Conservation (phyloP, 2,888 invertebrate genomes). For the Barypeithes pellucidus region DNA sequence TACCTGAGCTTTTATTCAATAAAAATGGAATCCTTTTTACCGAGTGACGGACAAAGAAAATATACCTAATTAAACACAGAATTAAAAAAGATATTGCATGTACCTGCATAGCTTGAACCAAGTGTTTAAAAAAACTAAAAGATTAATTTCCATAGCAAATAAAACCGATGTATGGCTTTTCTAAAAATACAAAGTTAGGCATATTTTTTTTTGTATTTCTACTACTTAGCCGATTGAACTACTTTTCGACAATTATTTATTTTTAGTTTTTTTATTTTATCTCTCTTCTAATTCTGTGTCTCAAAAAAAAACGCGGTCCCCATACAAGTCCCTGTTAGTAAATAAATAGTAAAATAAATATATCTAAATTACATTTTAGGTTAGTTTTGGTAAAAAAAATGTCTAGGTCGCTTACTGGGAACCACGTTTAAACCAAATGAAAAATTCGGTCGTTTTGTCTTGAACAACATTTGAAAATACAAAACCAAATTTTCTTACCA, state of each 20-base stretch:
- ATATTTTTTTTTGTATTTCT: no score
- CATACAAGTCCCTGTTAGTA: constrained; percentile 16
- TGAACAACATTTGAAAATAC: constrained; percentile 45
- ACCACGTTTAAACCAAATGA: constrained; percentile 15
- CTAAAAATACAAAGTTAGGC: no score
- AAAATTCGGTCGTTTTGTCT: constrained; percentile 43
- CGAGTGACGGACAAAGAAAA: constrained; percentile 19
- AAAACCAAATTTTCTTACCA: constrained; percentile 3
- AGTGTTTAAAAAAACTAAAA: no score
- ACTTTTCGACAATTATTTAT: background rate
- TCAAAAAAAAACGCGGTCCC: constrained; percentile 15
- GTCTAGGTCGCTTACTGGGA: background rate
- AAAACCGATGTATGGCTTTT: no score
- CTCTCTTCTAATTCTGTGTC: constrained; percentile 11
- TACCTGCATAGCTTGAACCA: no score
- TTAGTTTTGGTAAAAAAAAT: constrained; percentile 29
- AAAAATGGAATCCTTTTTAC: constrained; percentile 47
- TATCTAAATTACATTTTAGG: background rate
- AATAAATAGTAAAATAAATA: constrained; percentile 34
- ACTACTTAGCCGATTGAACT: background rate
- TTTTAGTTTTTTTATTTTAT: background rate
- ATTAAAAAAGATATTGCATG: constrained; percentile 2
- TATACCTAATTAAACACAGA: constrained; percentile 19
- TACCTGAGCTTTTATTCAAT: constrained; percentile 55
- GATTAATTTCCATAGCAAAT: no score